A percentile compares a stretch with the other conserved stretches of the same genome.
These are phyloP conservation scores for Siphamia tubifer DNA, from an alignment of 2,113 vertebrate genomes.

Conservation along the genomic window DNA sequence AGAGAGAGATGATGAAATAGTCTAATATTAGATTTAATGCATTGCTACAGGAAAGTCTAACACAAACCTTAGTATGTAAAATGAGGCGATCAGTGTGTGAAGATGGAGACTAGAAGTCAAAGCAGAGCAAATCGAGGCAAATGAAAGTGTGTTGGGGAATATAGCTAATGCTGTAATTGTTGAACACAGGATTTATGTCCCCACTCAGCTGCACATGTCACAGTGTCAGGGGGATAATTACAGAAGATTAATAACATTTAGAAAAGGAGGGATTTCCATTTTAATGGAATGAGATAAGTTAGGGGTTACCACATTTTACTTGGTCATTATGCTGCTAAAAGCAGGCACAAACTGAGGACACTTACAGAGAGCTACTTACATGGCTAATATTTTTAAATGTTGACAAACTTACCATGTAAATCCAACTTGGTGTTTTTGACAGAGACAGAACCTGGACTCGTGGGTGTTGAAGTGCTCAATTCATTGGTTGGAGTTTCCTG, in stretches of 20 bases:
- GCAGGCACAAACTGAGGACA: neutral
- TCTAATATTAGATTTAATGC: conserved; percentile 55
- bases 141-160: conserved; percentile 38
- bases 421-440: conserved; percentile 73
- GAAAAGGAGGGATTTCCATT: conserved; percentile 35
- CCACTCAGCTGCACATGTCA: conserved; percentile 49
- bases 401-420: conserved; percentile 72
- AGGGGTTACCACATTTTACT: conserved; percentile 21
- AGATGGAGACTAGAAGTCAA: conserved; percentile 23
- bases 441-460: conserved; percentile 62
- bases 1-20: conserved; percentile 35
- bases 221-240: conserved; percentile 45
- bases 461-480: conserved; percentile 77
- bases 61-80: conserved; percentile 29
- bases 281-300: conserved; percentile 49
- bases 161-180: conserved; percentile 40
- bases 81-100: conserved; percentile 20
- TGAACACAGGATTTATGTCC: conserved; percentile 53
- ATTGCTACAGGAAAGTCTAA: conserved; percentile 23
- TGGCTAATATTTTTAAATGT: neutral
- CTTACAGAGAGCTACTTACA: neutral
- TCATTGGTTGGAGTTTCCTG: conserved; percentile 93
- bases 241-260: conserved; percentile 52
- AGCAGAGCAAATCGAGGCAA: too few relatives aligned
- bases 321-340: conserved; percentile 16